A percentile compares a stretch with the other conserved stretches of the same genome.
These are phyloP conservation scores for Uria lomvia DNA, from an alignment of 2,113 vertebrate genomes.

Conservation along the genomic window DNA sequence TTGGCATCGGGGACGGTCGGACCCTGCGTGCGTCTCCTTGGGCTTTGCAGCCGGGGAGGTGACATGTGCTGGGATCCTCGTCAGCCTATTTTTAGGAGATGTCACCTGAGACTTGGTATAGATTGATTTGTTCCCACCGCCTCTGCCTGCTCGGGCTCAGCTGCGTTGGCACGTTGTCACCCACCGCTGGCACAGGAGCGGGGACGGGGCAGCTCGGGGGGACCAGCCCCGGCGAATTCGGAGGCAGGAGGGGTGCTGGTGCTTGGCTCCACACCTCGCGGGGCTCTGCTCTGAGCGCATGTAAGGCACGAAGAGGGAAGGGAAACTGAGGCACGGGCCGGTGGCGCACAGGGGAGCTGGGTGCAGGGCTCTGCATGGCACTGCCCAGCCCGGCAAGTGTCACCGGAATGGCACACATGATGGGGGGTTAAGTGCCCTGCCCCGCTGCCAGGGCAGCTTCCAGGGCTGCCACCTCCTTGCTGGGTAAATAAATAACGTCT, in stretches of 20 bases:
- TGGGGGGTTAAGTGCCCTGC: neutral
- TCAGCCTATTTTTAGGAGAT: neutral
- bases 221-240: neutral
- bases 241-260: neutral
- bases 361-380: neutral
- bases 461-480: neutral
- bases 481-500: neutral
- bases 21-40: fast-evolving
- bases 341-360: fast-evolving
- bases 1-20: fast-evolving
- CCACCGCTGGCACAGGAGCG: fast-evolving
- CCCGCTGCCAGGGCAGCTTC: neutral
- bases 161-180: neutral
- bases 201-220: neutral
- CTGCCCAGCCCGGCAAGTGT: fast-evolving
- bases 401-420: neutral
- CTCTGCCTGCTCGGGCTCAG: too few species aligned
- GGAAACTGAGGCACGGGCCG: neutral
- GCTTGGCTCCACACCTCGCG: neutral
- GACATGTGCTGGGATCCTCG: fast-evolving
- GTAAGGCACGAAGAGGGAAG: neutral
- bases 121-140: too few species aligned
- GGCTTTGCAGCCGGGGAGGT: neutral
- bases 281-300: neutral
- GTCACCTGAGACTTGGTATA: too few species aligned